A percentile compares a stretch with the other conserved stretches of the same genome.
Evolutionary conservation across 2,888 invertebrate genomes (phyloP).

Genomic region (Malthinus seriepunctatus): DNA sequence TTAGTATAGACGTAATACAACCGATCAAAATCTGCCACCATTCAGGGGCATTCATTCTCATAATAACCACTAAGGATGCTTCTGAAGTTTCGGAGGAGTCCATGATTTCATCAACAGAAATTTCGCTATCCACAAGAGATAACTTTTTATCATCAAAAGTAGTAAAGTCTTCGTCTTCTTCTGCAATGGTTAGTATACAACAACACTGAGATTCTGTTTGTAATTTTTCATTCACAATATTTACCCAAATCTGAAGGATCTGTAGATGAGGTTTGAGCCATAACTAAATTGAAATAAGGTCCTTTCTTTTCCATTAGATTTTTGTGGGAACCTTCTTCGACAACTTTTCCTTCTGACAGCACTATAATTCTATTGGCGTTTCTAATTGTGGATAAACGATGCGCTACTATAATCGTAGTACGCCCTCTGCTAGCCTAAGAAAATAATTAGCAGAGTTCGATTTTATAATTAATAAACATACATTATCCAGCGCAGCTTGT

Average conservation of each 20-base stretch:
- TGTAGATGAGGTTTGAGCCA: slow-evolving; percentile 58
- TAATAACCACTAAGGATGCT: slow-evolving; percentile 39
- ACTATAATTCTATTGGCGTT: slow-evolving; percentile 75
- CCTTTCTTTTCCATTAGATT: slow-evolving; percentile 67
- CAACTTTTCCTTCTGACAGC: slow-evolving; percentile 67
- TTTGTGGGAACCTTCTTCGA: slow-evolving; percentile 72
- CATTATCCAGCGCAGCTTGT: slow-evolving; percentile 77
- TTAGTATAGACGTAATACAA: slow-evolving; percentile 63
- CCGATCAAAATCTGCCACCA: slow-evolving; percentile 68
- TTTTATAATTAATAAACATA: slow-evolving; percentile 36
- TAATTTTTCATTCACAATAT: neutral
- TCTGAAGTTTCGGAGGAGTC: slow-evolving; percentile 4
- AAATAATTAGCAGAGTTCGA: neutral
- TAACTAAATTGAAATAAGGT: slow-evolving; percentile 73
- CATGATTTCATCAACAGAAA: slow-evolving; percentile 2
- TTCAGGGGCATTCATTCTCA: slow-evolving; percentile 68
- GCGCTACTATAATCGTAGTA: slow-evolving; percentile 80
- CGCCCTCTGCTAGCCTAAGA: slow-evolving; percentile 70
- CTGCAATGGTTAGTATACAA: neutral
- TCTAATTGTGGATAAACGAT: slow-evolving; percentile 74
- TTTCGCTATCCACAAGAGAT: neutral
- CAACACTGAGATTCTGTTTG: neutral
- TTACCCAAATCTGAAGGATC: slow-evolving; percentile 20
- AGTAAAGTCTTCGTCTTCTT: neutral
- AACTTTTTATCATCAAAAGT: slow-evolving; percentile 17